Base-by-base conservation (phyloP, 1,140 invertebrate species). In the Cotesia glomerata region DNA sequence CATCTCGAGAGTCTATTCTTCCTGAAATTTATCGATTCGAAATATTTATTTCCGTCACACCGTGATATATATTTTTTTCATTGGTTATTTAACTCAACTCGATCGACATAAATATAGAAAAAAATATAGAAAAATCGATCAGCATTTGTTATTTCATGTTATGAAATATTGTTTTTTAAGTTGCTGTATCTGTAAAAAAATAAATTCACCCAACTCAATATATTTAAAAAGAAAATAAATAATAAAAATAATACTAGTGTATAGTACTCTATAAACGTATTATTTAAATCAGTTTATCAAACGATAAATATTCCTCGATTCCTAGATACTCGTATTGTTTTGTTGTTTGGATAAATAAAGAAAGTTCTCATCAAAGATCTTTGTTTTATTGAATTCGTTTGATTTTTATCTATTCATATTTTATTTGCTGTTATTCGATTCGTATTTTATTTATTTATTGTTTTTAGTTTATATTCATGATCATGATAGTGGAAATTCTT, bases 11-110 rank as follows among this genome's bases (percentile, higher is more conserved):
- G 34, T 35, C 59, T 26, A 62, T 62, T 62, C 59, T 62, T 62
- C 34, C 32, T 62, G 32, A 36, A 62, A 35, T 26, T 36, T 62
- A 62, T 62, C 59, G 59, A 62, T 62, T 35, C 14, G 14, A 62
- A 11, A 62, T 35, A 35, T 62, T 62, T 62, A 62, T 62, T 62
- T 62, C 26, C 13, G 56, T 58, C 56, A 45, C 39, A 58, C 18
- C 56, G 14, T 58, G 18, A 2, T 58, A 58, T 18, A 58, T 45
- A 45, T 45, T 9, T 58, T 58, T 58, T 32, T 58, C 56, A 58
- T 18, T 58, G n/a, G n/a, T 58, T 14, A 58, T 26, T 58, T 16
- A 58, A 58, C 14, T 58, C 8, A 58, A 58, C 18, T 58, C 18
- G 14, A 58, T 18, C 2, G 18, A 18, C 56, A 58, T 58, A 58